Evolutionary conservation across 2,888 invertebrate species (phyloP).

Genomic region (Cecidostiba fungosa): DNA sequence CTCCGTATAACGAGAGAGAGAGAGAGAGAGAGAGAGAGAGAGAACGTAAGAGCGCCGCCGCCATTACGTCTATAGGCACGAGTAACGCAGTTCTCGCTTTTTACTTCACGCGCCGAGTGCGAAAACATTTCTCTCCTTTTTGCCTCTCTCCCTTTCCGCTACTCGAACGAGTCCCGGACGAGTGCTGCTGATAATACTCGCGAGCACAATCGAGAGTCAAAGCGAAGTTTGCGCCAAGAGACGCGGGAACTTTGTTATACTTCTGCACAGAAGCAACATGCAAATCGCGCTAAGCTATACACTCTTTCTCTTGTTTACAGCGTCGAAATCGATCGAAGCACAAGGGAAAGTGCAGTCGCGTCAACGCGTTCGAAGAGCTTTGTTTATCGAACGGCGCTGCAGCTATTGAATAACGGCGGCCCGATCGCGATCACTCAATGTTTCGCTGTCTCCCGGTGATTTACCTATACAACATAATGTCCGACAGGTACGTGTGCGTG

Average conservation of each 20-base stretch:
- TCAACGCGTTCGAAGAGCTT: constrained; percentile 53
- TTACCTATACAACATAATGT: not conserved
- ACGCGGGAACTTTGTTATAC: not conserved
- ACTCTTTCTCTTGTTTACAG: not conserved
- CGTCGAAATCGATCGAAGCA: not conserved
- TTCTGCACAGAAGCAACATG: too few species aligned
- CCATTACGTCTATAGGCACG: constrained; percentile 23
- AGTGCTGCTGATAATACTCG: constrained; percentile 18
- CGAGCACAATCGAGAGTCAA: constrained; percentile 45
- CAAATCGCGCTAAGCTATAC: not conserved
- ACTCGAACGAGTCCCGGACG: constrained; percentile 9
- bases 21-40: constrained; percentile 37
- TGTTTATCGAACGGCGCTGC: constrained; percentile 48
- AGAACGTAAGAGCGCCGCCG: not conserved
- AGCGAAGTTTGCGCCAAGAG: constrained; percentile 36
- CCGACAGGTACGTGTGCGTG: constrained; percentile 1
- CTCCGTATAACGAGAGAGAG: constrained; percentile 37
- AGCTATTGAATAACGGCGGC: constrained; percentile 48
- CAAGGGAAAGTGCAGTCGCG: not conserved
- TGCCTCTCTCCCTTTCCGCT: constrained; percentile 5
- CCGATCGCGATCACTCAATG: constrained; percentile 60
- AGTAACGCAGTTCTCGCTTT: constrained; percentile 20
- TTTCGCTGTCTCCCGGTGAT: constrained; percentile 24
- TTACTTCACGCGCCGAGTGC: constrained; percentile 21
- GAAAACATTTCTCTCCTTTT: constrained; percentile 47